Conservation (phyloP, 2,113 vertebrate genomes). For the Dipodomys ordii region DNA sequence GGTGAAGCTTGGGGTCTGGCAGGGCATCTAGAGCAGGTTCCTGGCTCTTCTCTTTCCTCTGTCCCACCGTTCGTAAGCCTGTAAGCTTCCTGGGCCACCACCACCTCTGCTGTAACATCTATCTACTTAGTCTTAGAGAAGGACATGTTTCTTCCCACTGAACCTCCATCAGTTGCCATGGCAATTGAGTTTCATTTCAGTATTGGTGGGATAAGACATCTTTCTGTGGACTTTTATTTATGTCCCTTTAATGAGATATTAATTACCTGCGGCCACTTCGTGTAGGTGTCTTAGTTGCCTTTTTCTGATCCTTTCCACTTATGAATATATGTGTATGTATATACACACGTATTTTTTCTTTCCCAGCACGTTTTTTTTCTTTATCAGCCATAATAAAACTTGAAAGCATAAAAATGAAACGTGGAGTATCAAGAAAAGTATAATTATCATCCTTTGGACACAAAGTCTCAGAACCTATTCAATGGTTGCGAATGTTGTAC, state of each 20-base stretch:
- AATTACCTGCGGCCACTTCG: constrained; percentile 47
- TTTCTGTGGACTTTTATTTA: not conserved
- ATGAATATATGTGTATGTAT: not conserved
- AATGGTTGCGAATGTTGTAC: constrained; percentile 31
- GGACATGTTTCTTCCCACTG: not conserved
- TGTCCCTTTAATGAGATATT: constrained; percentile 35
- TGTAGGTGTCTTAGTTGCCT: not conserved
- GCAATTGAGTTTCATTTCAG: constrained; percentile 20
- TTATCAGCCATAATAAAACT: constrained; percentile 22
- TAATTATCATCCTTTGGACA: constrained; percentile 11
- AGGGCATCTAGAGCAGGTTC: not conserved
- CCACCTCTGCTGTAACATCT: not conserved
- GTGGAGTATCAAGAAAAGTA: not conserved
- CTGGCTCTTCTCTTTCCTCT: not conserved
- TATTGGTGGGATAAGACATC: not conserved
- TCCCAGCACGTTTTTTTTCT: not conserved
- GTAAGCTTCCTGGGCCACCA: not conserved
- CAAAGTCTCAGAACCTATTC: constrained; percentile 7
- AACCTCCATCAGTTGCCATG: not conserved
- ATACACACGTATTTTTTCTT: not conserved
- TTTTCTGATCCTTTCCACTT: constrained; percentile 24
- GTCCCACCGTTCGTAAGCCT: not conserved
- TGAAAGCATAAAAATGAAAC: constrained; percentile 35
- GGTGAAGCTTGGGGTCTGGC: not conserved
- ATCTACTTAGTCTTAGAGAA: not conserved